These are phyloP conservation scores for Solea solea DNA, from an alignment of 2,113 vertebrate species.

Conservation along the genomic window DNA sequence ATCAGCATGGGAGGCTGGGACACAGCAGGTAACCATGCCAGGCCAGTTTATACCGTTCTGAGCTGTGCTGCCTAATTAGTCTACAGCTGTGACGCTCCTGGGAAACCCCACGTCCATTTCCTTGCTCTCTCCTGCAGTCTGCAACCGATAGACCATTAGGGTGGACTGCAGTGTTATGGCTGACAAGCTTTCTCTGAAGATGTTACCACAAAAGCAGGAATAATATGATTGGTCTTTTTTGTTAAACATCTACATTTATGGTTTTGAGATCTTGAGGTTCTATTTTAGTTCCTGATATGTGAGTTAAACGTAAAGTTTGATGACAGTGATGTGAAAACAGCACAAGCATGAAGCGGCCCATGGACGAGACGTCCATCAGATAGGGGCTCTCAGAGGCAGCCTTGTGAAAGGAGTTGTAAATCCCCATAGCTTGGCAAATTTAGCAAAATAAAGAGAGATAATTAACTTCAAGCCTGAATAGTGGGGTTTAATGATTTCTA, in stretches of 20 bases:
- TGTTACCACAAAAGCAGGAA: not conserved
- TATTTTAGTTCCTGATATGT: not conserved
- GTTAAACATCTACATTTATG: conserved; percentile 4
- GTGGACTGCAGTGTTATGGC: conserved; percentile 11
- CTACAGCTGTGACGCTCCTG: conserved; percentile 66
- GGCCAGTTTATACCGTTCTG: conserved; percentile 43
- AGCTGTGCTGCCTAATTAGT: conserved; percentile 64
- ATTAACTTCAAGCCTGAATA: conserved; percentile 73
- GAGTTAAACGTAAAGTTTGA: conserved; percentile 7
- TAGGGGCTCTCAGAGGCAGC: conserved; percentile 31
- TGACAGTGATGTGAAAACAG: conserved; percentile 17
- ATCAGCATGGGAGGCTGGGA: conserved; percentile 36
- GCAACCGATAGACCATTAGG: conserved; percentile 47
- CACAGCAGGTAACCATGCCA: conserved; percentile 57
- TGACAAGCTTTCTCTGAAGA: conserved; percentile 29
- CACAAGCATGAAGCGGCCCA: not conserved
- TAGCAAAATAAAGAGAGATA: conserved; percentile 49
- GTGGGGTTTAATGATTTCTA: conserved; percentile 63
- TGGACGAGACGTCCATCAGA: conserved; percentile 43
- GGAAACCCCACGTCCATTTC: conserved; percentile 50
- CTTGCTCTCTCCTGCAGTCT: conserved; percentile 29
- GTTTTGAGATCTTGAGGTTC: not conserved
- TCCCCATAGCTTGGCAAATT: conserved; percentile 62
- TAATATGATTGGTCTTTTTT: conserved; percentile 30
- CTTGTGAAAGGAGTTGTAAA: conserved; percentile 53